These are phyloP conservation scores for Petrophora chlorosata DNA, from an alignment of 2,888 invertebrate species.

Conservation along the genomic window DNA sequence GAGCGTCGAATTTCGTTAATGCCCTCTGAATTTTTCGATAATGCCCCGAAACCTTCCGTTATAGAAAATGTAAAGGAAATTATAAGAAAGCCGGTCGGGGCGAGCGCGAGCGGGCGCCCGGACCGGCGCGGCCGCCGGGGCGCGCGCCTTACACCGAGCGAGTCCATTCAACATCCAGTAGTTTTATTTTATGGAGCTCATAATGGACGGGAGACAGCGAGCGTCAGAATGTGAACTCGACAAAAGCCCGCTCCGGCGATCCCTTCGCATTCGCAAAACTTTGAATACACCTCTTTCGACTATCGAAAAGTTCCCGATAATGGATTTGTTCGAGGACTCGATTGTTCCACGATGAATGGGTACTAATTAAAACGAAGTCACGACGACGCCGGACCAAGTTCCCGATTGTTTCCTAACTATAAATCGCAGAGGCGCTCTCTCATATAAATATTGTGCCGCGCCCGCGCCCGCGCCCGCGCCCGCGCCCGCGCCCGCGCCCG, in stretches of 20 bases:
- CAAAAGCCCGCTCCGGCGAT: slow-evolving; percentile 60
- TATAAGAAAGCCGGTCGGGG: slow-evolving; percentile 42
- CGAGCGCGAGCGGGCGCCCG: slow-evolving; percentile 7
- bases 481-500: no score
- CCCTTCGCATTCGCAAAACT: slow-evolving; percentile 70
- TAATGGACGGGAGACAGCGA: slow-evolving; percentile 49
- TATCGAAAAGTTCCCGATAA: slow-evolving; percentile 82
- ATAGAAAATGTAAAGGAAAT: slow-evolving; percentile 54
- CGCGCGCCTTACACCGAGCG: slow-evolving; percentile 18
- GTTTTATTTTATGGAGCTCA: slow-evolving; percentile 45
- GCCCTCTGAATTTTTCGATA: slow-evolving; percentile 55
- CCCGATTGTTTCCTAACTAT: slow-evolving; percentile 77
- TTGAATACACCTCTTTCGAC: slow-evolving; percentile 80
- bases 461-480: slow-evolving; percentile 36
- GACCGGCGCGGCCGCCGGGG: slow-evolving; percentile 10
- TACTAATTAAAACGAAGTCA: slow-evolving; percentile 84
- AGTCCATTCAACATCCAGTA: slow-evolving; percentile 39
- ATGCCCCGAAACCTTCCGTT: slow-evolving; percentile 52
- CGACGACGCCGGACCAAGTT: slow-evolving; percentile 76
- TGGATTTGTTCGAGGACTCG: slow-evolving; percentile 80
- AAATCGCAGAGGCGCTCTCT: slow-evolving; percentile 69
- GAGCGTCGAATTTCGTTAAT: slow-evolving; percentile 57
- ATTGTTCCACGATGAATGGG: slow-evolving; percentile 83
- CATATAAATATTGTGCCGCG: slow-evolving; percentile 76
- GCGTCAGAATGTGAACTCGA: slow-evolving; percentile 55